Evolutionary conservation across 1,140 invertebrate genomes (phyloP), one percentile per base, ranked within the genome.

Genomic region (Gryllus bimaculatus): DNA sequence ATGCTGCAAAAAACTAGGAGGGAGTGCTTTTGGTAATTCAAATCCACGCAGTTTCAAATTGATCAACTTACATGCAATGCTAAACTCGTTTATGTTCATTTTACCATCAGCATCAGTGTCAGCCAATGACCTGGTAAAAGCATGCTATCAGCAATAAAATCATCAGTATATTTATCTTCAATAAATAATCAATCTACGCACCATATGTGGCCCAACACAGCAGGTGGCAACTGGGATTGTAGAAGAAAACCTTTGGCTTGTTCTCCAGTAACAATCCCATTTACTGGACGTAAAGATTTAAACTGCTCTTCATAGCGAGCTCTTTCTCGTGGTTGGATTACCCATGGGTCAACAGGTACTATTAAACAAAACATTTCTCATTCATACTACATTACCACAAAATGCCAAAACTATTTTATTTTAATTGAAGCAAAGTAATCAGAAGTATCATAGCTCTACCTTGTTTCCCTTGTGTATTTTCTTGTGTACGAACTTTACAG

Each of bases 41-140:
- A 94, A 91, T 18, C 96, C 96, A 81, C 95, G 91, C 21, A 98
- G 88, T 87, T 98, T 98, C 78, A 98, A 89, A 86, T 95, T 96
- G 76, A 99, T 99, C 75, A 99, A 89, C 90, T 98, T 98, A 87
- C 97, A 98, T 76, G 98, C 98, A 83, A 99, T 98, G 77, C 95
- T 96, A 86, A 99, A 99, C 87, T 99, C 98, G 84, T 94, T 94
- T 76, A 96, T 91, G 86, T 99, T 95, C 92, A 99, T 94, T 88
- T 95, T 96, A 0, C 98, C 98, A 92, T 99, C 98, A 74, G 93
- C 91, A 88, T 99, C 96, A 77, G 96, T 94, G 87, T 99, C 98
- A 20, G 97, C 96, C 74, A 99, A 86, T 75, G 89, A 89, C 95
- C 95, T 96, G 83, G 26, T 39, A 39, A 39, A 39, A 39, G 5